Evolutionary conservation across 2,888 invertebrate genomes (phyloP).

Genomic region (Aplocera efformata): DNA sequence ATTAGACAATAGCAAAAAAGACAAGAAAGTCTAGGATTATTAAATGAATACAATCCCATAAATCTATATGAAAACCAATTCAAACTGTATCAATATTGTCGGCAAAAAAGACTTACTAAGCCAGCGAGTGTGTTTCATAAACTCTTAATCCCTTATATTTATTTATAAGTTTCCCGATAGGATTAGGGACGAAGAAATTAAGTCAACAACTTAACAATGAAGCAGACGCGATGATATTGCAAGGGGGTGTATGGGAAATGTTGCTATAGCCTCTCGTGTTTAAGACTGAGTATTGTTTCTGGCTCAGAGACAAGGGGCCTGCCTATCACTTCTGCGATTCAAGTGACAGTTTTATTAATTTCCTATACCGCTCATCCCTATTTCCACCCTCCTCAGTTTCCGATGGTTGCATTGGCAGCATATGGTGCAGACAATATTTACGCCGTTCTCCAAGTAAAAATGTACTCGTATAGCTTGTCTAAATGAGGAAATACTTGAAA

Average conservation of each 20-base stretch:
- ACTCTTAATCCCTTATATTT: constrained; percentile 46
- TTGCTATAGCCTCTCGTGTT: constrained; percentile 35
- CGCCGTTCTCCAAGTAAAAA: constrained; percentile 32
- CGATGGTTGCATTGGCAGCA: constrained; percentile 66
- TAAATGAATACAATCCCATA: no score
- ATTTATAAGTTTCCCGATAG: constrained; percentile 60
- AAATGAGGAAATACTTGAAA: constrained; percentile 4
- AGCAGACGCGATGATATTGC: constrained; percentile 48
- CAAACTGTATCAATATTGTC: constrained; percentile 1
- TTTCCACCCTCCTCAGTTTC: constrained; percentile 67
- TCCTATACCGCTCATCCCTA: constrained; percentile 76
- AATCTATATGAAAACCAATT: no score
- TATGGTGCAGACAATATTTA: constrained; percentile 59
- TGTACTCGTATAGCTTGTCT: constrained; percentile 1
- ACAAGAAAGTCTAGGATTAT: no score
- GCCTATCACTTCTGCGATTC: constrained; percentile 75
- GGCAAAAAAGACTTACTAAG: constrained; percentile 7
- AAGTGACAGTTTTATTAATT: constrained; percentile 90
- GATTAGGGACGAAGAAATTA: constrained; percentile 64
- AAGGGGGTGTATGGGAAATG: constrained; percentile 33
- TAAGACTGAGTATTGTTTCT: constrained; percentile 51
- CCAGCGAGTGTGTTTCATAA: constrained; percentile 17
- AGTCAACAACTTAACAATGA: constrained; percentile 73
- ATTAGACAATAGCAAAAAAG: no score
- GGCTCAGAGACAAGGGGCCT: constrained; percentile 52